Base-by-base conservation (phyloP, 2,113 vertebrate genomes). In the Eurypyga helias region DNA sequence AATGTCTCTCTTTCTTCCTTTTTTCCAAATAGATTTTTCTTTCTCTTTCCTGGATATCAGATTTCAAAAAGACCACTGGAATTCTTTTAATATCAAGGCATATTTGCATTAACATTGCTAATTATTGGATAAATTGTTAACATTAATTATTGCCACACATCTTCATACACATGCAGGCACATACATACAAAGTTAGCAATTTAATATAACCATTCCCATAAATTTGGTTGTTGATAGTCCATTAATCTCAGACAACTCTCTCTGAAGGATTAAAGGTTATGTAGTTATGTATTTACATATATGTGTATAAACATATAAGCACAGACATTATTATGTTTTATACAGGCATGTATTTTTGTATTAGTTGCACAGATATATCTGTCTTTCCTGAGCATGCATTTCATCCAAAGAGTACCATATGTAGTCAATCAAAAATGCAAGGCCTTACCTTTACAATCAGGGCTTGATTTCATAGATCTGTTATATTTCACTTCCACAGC, bases 361-460 rank as follows among this genome's bases (percentile, higher is more conserved):
- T 26, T 55, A 41, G 3, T 29, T 65, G 24, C 19, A 76, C 21
- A 34, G 17, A 13, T 86, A 33, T 11, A 46, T 11, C 10, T 61
- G 19, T 66, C 20, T 92, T 91, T 92, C 23, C 33, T 82, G 25
- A 91, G 25, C 33, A 72, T 38, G 7, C 73, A 89, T 64, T 94
- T 92, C 6, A 70, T 33, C 62, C n/a, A 93, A 86, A 90, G 4
- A 67, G 28, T 23, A 48, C 3, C 0, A 4, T 41, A 31, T 14
- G 51, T 18, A 97, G 25, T 92, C 83, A 85, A 84, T 83, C 28
- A 96, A 95, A 87, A 96, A 83, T 62, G 17, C 19, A 96, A 66
- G 91, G 49, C 76, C 83, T 97, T 98, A 99, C 97, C 97, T 98
- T 98, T 93, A 83, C 83, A 95, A 34, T 60, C 90, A 93, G 93